Evolutionary conservation across 2,888 invertebrate species (phyloP), one percentile per base, ranked within the genome.

Genomic region (Drosophila villosipedis): DNA sequence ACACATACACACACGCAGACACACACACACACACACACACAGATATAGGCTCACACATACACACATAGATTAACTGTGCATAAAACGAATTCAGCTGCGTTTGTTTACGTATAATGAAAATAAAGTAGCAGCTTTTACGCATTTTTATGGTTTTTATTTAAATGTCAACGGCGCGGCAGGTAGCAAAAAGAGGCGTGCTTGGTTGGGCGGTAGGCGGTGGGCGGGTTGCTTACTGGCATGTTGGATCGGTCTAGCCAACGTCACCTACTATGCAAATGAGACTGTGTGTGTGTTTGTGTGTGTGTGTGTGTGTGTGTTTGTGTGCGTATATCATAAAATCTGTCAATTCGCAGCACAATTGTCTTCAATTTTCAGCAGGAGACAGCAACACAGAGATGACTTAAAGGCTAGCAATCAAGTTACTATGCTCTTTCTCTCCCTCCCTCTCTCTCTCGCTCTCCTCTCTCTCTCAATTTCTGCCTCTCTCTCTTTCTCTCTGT

Each of bases 121-220:
- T 87, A 90, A 87, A 87, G 82, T 78, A 88, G 83, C 90, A 85
- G 89, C 85, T 87, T 87, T 88, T 85, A 82, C 85, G 86, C 79
- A 83, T 85, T 88, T 89, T 88, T 79, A 90, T 85, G 83, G 85
- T 67, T 78, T 77, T 88, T 78, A 81, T 88, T 81, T 79, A 73
- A 79, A 79, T 89, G 89, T 83, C 84, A 81, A 74, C 84, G 43
- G 67, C 33, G 31, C 30, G 73, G 55, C 58, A 65, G 67, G 62
- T 59, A 31, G 47, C 41, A 70, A 49, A 28, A 47, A 7, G 19
- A 28, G 30, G 50, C 19, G 50, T 10, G 54, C 33, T 5, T 7
- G 25, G 3, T 33, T 22, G 16, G 9, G 25, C n/a, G 3, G 39
- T 22, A 14, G 9, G 25, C 25, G 3, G 39, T 22, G n/a, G 9